Evolutionary conservation across 2,113 vertebrate genomes (phyloP).

Genomic region (Myotis lucifugus): DNA sequence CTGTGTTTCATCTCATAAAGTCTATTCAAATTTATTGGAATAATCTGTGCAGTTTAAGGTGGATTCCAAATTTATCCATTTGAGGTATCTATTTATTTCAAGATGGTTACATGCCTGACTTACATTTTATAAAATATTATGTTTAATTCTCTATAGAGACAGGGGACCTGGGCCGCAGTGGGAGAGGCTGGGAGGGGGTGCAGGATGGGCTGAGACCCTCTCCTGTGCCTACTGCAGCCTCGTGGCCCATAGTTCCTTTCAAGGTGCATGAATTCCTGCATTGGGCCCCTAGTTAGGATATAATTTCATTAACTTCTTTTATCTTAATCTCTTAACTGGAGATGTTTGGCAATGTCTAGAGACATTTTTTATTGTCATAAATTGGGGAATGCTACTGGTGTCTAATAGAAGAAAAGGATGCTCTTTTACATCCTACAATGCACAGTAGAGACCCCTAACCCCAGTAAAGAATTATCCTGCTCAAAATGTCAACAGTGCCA

Average conservation of each 20-base stretch:
- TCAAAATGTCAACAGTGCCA: not conserved
- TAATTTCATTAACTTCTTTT: not conserved
- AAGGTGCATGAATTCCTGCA: no score
- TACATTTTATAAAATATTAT: not conserved
- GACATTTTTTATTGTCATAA: slow-evolving; percentile 1
- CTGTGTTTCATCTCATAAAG: slow-evolving; percentile 19
- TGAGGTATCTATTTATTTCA: not conserved
- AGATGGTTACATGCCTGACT: not conserved
- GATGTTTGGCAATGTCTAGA: not conserved
- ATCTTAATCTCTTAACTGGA: not conserved
- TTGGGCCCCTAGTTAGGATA: not conserved
- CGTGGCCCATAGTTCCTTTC: no score
- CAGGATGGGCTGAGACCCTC: no score
- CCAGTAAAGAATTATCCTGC: not conserved
- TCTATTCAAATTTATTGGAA: not conserved
- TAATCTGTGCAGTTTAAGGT: not conserved
- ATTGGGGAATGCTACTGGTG: not conserved
- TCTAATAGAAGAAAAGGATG: not conserved
- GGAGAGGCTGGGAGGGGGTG: no score
- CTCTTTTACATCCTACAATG: not conserved
- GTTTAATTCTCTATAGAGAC: not conserved
- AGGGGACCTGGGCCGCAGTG: no score
- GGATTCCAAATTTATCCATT: not conserved
- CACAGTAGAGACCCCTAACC: fast-evolving
- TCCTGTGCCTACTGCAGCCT: no score